phyloP scores from a whole-genome alignment of 2,797 vertebrate genomes.

The Luscinia luscinia region DNA sequence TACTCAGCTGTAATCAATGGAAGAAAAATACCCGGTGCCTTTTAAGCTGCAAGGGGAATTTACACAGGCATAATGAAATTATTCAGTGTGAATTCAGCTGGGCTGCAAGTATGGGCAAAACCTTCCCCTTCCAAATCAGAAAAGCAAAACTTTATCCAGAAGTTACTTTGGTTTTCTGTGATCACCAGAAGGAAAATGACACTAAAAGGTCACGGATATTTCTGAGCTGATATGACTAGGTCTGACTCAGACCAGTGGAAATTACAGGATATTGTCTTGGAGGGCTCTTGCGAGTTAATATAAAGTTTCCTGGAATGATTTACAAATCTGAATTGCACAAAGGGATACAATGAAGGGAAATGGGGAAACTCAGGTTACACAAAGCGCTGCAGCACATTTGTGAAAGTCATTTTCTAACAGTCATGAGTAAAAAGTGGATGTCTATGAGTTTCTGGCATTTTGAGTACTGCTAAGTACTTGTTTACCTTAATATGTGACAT shows the following conservation, averaged over 20 bases:
- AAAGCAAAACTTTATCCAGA: conserved; percentile 8
- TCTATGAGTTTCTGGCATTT: not conserved
- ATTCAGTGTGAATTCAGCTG: conserved; percentile 55
- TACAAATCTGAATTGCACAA: conserved; percentile 24
- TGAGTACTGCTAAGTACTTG: not conserved
- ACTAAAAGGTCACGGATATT: not conserved
- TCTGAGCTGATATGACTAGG: conserved; percentile 22
- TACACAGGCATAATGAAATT: conserved; percentile 41
- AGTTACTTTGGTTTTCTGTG: conserved; percentile 6
- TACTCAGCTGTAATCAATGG: conserved; percentile 46
- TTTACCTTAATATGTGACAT: not conserved
- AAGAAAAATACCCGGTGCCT: conserved; percentile 23
- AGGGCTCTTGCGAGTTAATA: conserved; percentile 46
- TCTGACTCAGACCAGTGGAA: conserved; percentile 56
- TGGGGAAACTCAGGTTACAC: conserved; percentile 34
- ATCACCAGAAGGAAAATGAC: not conserved
- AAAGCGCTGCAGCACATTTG: conserved; percentile 22
- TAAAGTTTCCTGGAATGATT: conserved; percentile 65
- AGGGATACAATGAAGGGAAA: conserved; percentile 37
- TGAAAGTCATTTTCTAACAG: conserved; percentile 16
- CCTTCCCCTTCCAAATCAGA: not conserved
- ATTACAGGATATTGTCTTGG: conserved; percentile 32
- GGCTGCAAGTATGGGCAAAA: not conserved
- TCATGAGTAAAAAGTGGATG: not conserved
- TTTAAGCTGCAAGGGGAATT: conserved; percentile 46